Percentiles rank a stretch among this genome's conserved stretches.
Evolutionary conservation across 2,888 invertebrate genomes (phyloP).

Genomic region (Adelognathus sp.): DNA sequence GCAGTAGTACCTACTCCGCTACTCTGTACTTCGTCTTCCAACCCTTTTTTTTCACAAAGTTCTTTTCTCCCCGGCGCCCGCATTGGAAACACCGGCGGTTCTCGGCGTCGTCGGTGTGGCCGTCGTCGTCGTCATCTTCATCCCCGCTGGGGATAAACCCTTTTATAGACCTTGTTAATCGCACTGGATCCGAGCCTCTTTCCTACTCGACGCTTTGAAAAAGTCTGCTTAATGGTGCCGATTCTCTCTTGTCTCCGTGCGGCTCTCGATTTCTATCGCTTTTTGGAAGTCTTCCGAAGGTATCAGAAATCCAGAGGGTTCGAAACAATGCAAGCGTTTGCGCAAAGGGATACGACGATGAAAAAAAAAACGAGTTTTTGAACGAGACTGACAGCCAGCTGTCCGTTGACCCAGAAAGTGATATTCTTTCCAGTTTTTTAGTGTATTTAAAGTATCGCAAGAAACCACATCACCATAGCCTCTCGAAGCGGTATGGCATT

Average conservation of each 20-base stretch:
- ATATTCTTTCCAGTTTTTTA: too few relatives aligned
- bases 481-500: too few relatives aligned
- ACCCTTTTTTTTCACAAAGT: conserved; percentile 66
- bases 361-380: neutral
- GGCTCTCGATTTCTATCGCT: conserved; percentile 49
- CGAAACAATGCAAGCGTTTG: neutral
- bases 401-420: too few relatives aligned
- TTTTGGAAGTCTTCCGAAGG: conserved; percentile 35
- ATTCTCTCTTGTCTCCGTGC: conserved; percentile 42
- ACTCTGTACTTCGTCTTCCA: conserved; percentile 57
- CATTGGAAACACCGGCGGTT: conserved; percentile 53
- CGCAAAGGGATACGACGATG: neutral
- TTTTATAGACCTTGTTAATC: conserved; percentile 74
- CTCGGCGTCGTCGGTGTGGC: conserved; percentile 29
- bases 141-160: conserved; percentile 70
- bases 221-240: conserved; percentile 63
- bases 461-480: too few relatives aligned
- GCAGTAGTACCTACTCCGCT: conserved; percentile 41
- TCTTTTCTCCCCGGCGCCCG: conserved; percentile 68
- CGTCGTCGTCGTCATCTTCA: conserved; percentile 33
- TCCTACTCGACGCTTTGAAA: conserved; percentile 56
- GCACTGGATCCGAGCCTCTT: conserved; percentile 64
- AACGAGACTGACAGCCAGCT: too few relatives aligned
- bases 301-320: conserved; percentile 43
- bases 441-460: too few relatives aligned